Evolutionary conservation across 2,113 vertebrate species (phyloP), one percentile per base, ranked within the genome.

Genomic region (Phyllopteryx taeniolatus): DNA sequence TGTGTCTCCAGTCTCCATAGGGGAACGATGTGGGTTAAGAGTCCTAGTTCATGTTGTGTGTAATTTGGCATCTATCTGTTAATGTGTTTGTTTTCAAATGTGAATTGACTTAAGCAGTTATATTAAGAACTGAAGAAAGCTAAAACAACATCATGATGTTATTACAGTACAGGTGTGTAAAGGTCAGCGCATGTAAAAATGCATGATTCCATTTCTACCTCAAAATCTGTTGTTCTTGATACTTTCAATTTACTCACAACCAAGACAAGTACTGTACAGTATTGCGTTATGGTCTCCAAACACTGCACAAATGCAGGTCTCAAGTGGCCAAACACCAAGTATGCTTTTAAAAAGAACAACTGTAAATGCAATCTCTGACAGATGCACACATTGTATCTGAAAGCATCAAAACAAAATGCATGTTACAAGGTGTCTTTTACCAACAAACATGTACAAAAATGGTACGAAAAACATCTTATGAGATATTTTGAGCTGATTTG

Each of bases 31-130:
- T 17, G 22, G 20, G 35, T 65, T 31, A 68, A 17, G 46, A 33
- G 3, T 39, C 35, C 35, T 39, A 5, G 35, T 51, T 51, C 15
- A 17, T 15, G 47, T 39, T 22, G 39, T 57, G 33, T 66, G 39
- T 57, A 76, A 76, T 76, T 69, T 75, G 70, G 75, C 66, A n/a
- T 49, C 60, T 39, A 54, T 33, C 42, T 79, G 72, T 71, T 39
- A 15, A 51, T 7, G 47, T 15, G 78, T 77, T 75, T 75, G 35
- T 70, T 35, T 68, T 43, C 19, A 31, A 62, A 49, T 71, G 79
- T 70, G 60, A 81, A 70, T 39, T 51, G 15, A 19, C 15, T 49
- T 13, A 51, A 76, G 27, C 35, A 61, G 12, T 43, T 53, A 8
- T 20, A 39, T 39, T 62, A 10, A 17, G 15, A 31, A 59, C 3